A percentile compares a stretch with the other conserved stretches of the same genome.
Conservation (phyloP, 2,888 invertebrate species). For the Ecliptopera silaceata region DNA sequence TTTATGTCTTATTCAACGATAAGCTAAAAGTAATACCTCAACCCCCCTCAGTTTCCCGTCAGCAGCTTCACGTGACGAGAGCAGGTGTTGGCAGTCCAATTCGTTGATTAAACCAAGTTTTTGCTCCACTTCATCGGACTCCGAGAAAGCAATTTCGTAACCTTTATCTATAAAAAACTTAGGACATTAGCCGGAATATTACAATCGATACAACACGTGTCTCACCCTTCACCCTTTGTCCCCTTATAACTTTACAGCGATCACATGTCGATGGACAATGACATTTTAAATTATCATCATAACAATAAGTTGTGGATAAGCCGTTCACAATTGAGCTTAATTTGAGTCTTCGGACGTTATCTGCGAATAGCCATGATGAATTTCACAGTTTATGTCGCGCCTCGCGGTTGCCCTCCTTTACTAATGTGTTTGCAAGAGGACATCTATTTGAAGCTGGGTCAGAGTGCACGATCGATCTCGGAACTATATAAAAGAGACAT, state of each 20-base stretch:
- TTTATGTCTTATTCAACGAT: too few relatives aligned
- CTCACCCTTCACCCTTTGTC: conserved; percentile 71
- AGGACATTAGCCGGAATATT: conserved; percentile 48
- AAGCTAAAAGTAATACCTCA: too few relatives aligned
- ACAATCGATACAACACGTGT: conserved; percentile 61
- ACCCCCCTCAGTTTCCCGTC: too few relatives aligned
- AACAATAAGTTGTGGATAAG: conserved; percentile 38
- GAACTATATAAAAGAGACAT: conserved; percentile 20
- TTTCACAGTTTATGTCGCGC: conserved; percentile 54
- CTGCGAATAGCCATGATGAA: conserved; percentile 55
- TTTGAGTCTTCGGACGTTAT: conserved; percentile 53
- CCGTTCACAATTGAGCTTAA: conserved; percentile 60
- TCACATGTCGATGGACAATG: conserved; percentile 55
- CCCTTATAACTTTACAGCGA: conserved; percentile 64
- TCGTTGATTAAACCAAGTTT: conserved; percentile 25
- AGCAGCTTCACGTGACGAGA: conserved; percentile 1
- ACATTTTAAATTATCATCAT: conserved; percentile 74
- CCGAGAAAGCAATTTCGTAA: conserved; percentile 30
- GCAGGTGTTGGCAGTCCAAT: conserved; percentile 21
- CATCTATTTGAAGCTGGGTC: conserved; percentile 53
- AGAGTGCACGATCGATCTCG: conserved; percentile 28
- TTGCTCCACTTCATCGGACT: conserved; percentile 31
- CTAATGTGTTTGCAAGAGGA: conserved; percentile 59
- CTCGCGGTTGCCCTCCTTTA: conserved; percentile 64
- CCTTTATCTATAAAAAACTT: conserved; percentile 37